A percentile compares a stretch with the other conserved stretches of the same genome.
These are phyloP conservation scores for Caenorhabditis briggsae DNA, from an alignment of 1,140 invertebrate genomes.

Conservation along the genomic window DNA sequence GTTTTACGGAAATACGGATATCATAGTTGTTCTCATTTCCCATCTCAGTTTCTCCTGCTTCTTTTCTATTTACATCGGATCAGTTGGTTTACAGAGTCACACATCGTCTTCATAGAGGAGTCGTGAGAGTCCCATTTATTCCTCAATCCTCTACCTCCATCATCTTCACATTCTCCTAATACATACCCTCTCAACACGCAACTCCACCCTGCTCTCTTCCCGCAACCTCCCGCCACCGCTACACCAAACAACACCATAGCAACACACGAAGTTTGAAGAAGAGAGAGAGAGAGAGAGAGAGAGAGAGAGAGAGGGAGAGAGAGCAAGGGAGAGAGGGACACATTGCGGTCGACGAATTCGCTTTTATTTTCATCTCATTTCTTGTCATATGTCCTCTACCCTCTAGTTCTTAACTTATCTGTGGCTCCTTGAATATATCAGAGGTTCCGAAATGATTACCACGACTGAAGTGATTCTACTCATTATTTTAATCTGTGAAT, in stretches of 20 bases:
- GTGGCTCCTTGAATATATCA: constrained; percentile 19
- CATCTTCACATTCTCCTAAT: constrained; percentile 15
- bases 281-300: not conserved
- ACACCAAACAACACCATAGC: constrained; percentile 48
- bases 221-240: not conserved
- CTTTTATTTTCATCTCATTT: not conserved
- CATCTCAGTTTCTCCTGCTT: not conserved
- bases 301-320: not conserved
- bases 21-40: not conserved
- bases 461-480: not conserved
- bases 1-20: no score
- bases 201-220: not conserved
- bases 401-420: not conserved
- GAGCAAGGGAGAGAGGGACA: not conserved
- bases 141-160: not conserved
- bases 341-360: constrained; percentile 25
- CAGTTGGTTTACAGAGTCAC: not conserved
- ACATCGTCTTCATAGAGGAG: not conserved
- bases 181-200: constrained; percentile 34
- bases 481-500: not conserved
- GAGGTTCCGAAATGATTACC: constrained; percentile 7
- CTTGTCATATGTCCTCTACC: not conserved
- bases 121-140: not conserved
- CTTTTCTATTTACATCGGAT: constrained; percentile 15
- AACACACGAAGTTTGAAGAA: constrained; percentile 16